Evolutionary conservation across 2,888 invertebrate genomes (phyloP).

Genomic region (Crematogaster levior): DNA sequence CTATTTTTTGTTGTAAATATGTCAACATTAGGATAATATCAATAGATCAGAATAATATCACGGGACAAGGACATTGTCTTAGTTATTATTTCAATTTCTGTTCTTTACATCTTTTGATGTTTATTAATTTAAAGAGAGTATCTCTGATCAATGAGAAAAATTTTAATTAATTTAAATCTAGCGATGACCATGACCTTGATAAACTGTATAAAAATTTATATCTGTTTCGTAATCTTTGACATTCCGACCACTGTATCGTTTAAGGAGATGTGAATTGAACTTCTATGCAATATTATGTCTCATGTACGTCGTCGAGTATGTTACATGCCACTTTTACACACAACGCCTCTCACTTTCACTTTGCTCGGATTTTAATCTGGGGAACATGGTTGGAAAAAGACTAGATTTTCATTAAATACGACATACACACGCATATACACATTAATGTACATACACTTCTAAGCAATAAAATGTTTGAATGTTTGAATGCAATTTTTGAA

Average conservation of each 20-base stretch:
- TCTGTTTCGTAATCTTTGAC: slow-evolving; percentile 17
- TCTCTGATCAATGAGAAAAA: background rate
- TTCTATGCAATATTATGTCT: slow-evolving; percentile 9
- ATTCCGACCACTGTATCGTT: background rate
- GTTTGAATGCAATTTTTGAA: background rate
- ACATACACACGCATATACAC: background rate
- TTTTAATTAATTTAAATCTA: background rate
- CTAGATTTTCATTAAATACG: slow-evolving; percentile 39
- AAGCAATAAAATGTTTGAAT: no score
- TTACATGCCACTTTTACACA: slow-evolving; percentile 71
- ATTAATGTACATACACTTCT: background rate
- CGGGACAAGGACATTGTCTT: background rate
- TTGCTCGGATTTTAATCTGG: slow-evolving; percentile 64
- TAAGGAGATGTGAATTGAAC: background rate
- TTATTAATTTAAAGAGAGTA: background rate
- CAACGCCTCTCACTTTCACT: slow-evolving; percentile 81
- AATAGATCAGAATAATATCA: background rate
- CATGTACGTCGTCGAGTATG: background rate
- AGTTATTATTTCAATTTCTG: background rate
- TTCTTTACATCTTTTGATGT: background rate
- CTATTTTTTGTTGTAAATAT: background rate
- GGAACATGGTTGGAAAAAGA: background rate
- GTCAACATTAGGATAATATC: background rate
- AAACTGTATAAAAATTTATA: background rate
- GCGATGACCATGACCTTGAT: slow-evolving; percentile 14